Conservation (phyloP, 2,113 vertebrate genomes). For the Myotis yumanensis region DNA sequence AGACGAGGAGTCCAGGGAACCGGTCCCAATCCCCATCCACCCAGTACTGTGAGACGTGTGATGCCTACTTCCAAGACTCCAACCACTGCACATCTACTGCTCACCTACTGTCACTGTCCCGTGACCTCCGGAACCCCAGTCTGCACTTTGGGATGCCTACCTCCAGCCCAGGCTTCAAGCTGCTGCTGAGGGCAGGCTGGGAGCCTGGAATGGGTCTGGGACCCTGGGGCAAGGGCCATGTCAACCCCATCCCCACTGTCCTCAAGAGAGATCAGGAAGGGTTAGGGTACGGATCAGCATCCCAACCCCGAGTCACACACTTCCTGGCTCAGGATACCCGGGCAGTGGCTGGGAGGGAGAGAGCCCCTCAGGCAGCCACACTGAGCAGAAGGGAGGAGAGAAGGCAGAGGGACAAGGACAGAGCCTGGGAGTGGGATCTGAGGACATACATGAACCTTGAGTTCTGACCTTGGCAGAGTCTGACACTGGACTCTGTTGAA, state of each 20-base stretch:
- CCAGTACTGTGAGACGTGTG: conserved; percentile 72
- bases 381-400: conserved; percentile 54
- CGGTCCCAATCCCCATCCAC: background rate
- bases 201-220: conserved; percentile 76
- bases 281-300: conserved; percentile 84
- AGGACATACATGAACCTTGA: conserved; percentile 85
- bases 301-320: conserved; percentile 76
- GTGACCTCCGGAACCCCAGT: background rate
- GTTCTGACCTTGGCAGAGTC: conserved; percentile 54
- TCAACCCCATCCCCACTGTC: conserved; percentile 75
- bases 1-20: conserved; percentile 1
- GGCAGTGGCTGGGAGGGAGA: conserved; percentile 66
- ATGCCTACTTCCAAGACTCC: conserved; percentile 67
- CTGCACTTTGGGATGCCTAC: conserved; percentile 64
- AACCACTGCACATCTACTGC: conserved; percentile 78
- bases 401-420: conserved; percentile 71
- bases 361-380: conserved; percentile 45
- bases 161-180: conserved; percentile 75
- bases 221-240: conserved; percentile 67
- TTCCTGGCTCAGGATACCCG: conserved; percentile 69
- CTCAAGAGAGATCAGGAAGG: conserved; percentile 88
- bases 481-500: background rate
- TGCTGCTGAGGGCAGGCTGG: conserved; percentile 80
- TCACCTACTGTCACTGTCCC: conserved; percentile 71
- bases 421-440: conserved; percentile 83